Evolutionary conservation across 2,888 invertebrate genomes (phyloP), one percentile per base, ranked within the genome.

Genomic region (Rhodophaea formosa): DNA sequence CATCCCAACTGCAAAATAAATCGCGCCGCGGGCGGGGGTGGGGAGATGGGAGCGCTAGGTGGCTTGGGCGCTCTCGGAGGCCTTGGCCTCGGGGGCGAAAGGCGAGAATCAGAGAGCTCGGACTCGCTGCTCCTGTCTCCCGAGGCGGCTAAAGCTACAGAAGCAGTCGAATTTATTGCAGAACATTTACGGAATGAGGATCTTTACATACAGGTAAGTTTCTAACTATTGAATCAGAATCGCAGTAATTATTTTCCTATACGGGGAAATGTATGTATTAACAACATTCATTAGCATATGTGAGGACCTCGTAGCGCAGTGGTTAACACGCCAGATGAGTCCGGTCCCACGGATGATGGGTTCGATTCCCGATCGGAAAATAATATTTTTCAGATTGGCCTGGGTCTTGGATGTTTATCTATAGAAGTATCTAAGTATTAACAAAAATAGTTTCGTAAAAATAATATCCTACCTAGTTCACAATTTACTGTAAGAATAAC

Each of bases 111-210:
- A 56, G 97, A 97, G 80, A 97, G 96, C 77, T 97, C 97, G 0
- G 98, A 98, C 80, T 97, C 97, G 6, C 94, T 97, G 60, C 92
- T 98, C 54, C 92, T 98, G 56, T 97, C 97, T 16, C 97, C 98
- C 0, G 98, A 98, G 91, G 98, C 98, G 56, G 95, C 97, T 77
- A 96, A 98, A 89, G 98, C 98, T 53, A 98, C 98, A 16, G 98
- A 99, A 87, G 99, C 99, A 1, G 98, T 99, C 15, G 98, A 98
- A 84, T 99, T 99, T 86, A 99, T 99, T 69, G 98, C 99, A 32
- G 98, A 98, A 84, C 99, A 99, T 93, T 93, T 99, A 73, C 95
- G 98, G 70, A 98, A 98, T 84, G 99, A 99, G 91, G 99, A 99
- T 92, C 96, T 99, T 75, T 99, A 99, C 80, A 98, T 99, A 86